These are phyloP conservation scores for Tridacna gigas DNA, from an alignment of 2,888 invertebrate species.

Conservation along the genomic window DNA sequence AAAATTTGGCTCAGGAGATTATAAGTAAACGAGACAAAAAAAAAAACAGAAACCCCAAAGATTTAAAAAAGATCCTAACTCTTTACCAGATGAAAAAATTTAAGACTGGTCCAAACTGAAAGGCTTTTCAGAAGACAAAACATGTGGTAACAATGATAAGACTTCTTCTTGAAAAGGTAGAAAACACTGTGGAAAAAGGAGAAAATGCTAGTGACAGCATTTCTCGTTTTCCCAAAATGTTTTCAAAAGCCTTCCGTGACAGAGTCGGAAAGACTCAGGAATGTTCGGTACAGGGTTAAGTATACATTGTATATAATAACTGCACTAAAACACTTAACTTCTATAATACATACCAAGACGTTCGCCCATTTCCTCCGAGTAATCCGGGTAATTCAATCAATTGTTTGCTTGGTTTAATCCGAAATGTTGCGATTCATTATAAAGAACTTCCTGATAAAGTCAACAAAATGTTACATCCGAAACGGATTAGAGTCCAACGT, in stretches of 20 bases:
- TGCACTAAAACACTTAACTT: neutral
- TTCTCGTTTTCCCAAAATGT: neutral
- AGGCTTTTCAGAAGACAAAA: too few relatives aligned
- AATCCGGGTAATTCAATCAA: neutral
- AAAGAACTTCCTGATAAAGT: too few relatives aligned
- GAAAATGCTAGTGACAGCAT: neutral
- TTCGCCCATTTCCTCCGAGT: constrained; percentile 3
- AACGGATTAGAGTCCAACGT: too few relatives aligned
- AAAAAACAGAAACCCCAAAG: neutral
- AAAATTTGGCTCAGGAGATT: neutral
- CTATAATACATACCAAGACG: neutral
- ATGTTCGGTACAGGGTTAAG: neutral
- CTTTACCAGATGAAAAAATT: neutral
- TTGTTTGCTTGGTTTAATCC: constrained; percentile 3
- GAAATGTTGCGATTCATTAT: constrained; percentile 6
- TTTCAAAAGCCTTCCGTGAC: neutral
- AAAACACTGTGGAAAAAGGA: neutral
- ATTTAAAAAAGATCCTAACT: too few relatives aligned
- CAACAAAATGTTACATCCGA: too few relatives aligned
- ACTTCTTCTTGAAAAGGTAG: neutral
- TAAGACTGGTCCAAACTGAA: neutral
- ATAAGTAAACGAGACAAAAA: neutral
- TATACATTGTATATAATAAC: neutral
- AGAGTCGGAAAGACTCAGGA: neutral
- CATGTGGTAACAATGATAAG: neutral